Conservation (phyloP, 2,888 invertebrate species). For the Macrosoma leucophasiata region DNA sequence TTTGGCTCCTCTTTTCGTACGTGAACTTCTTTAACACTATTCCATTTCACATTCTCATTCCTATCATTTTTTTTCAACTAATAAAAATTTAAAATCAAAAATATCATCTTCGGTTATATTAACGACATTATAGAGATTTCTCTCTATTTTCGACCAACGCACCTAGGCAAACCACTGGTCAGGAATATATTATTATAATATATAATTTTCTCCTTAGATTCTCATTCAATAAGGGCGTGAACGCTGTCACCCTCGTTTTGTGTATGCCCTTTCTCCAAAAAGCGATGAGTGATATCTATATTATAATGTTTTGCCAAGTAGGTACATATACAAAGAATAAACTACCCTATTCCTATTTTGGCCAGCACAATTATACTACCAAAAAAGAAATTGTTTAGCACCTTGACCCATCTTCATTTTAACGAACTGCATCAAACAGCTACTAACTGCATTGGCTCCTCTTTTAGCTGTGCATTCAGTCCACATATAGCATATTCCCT, state of each 20-base stretch:
- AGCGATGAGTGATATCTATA: conserved; percentile 15
- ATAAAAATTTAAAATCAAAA: too few relatives aligned
- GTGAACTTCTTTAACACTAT: too few relatives aligned
- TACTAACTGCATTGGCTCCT: conserved; percentile 16
- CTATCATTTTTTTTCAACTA: too few relatives aligned
- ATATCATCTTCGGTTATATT: too few relatives aligned
- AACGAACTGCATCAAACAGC: conserved; percentile 15
- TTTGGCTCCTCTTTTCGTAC: too few relatives aligned
- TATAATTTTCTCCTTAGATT: too few relatives aligned
- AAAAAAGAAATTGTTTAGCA: conserved; percentile 16
- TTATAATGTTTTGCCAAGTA: conserved; percentile 8
- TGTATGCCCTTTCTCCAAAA: conserved; percentile 19
- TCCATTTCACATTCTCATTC: too few relatives aligned
- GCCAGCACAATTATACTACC: conserved; percentile 16
- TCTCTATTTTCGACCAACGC: too few relatives aligned
- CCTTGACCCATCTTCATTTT: conserved; percentile 7
- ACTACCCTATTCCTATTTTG: conserved; percentile 19
- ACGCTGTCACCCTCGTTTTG: conserved; percentile 20
- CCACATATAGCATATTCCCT: conserved; percentile 18
- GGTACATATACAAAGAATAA: conserved; percentile 16
- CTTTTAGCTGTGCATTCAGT: conserved; percentile 13
- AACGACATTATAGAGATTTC: too few relatives aligned
- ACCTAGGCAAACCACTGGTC: too few relatives aligned
- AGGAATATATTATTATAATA: too few relatives aligned
- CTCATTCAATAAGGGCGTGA: conserved; percentile 18